Percentiles rank a stretch among this genome's conserved stretches.
These are phyloP conservation scores for Tamias sibiricus DNA, from an alignment of 2,113 vertebrate species.

Conservation along the genomic window DNA sequence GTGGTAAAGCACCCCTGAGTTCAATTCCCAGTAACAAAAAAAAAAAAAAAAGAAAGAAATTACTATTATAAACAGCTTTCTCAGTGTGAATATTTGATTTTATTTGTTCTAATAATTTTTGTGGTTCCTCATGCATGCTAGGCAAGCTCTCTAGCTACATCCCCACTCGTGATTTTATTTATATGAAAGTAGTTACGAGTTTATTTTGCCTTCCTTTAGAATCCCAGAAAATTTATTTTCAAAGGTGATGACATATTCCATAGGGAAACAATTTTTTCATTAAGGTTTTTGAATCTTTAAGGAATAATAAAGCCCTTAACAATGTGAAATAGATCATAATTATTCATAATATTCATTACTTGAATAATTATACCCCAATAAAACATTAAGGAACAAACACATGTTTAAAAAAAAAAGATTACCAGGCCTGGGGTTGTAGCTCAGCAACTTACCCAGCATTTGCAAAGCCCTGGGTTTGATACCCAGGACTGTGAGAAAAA, in stretches of 20 bases:
- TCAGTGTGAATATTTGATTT: neutral
- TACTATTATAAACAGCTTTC: neutral
- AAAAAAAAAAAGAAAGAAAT: neutral
- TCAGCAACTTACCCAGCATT: neutral
- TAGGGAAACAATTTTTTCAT: neutral
- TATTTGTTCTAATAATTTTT: neutral
- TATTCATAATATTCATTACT: neutral
- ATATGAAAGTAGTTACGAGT: neutral
- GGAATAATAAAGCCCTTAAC: neutral
- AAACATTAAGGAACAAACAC: constrained; percentile 19
- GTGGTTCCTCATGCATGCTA: neutral
- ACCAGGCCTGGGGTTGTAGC: neutral
- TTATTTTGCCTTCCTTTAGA: constrained; percentile 5
- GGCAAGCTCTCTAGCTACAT: neutral
- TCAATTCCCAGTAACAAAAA: too few species aligned
- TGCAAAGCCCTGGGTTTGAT: neutral
- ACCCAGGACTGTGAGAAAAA: neutral
- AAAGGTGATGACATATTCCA: neutral
- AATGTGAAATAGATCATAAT: neutral
- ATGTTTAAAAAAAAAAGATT: neutral
- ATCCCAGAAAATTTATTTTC: constrained; percentile 20
- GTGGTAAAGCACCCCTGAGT: too few species aligned
- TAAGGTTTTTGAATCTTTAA: neutral
- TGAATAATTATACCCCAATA: neutral
- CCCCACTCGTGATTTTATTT: neutral